Percentiles rank a stretch among this genome's conserved stretches.
phyloP scores from a whole-genome alignment of 2,797 vertebrate genomes.

The Bryconaethiops microstoma region DNA sequence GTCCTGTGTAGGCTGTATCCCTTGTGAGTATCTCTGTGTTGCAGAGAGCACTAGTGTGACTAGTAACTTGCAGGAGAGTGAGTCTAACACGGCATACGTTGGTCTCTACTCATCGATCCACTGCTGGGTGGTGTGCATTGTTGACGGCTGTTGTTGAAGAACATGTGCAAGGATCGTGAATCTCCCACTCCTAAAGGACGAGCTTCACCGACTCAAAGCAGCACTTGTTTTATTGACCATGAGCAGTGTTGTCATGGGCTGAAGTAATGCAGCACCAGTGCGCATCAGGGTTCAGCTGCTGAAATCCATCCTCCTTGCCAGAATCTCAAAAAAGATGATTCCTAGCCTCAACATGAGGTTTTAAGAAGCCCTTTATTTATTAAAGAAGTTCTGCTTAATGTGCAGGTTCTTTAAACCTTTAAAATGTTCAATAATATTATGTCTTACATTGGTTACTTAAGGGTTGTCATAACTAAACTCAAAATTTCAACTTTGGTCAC shows the following conservation, averaged over 20 bases:
- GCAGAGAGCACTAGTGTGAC: neutral
- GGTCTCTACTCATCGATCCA: constrained; percentile 1
- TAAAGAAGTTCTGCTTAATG: neutral
- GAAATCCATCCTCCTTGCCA: neutral
- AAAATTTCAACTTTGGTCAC: too few species aligned
- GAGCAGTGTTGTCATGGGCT: neutral
- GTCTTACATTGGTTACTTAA: neutral
- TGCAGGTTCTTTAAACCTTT: neutral
- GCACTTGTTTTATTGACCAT: constrained; percentile 8
- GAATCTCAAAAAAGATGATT: neutral
- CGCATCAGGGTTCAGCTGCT: neutral
- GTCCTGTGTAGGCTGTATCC: neutral
- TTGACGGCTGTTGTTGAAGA: constrained; percentile 11
- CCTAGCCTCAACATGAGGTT: neutral
- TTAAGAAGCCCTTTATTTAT: neutral
- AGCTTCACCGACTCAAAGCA: neutral
- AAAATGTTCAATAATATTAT: too few species aligned
- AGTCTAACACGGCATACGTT: neutral
- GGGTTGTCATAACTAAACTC: too few species aligned
- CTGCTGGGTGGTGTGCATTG: neutral
- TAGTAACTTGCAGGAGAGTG: neutral
- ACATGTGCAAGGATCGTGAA: neutral
- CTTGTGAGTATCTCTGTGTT: neutral
- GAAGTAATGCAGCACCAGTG: neutral
- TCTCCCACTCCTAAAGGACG: constrained; percentile 3